Base-by-base conservation (phyloP, 1,140 invertebrate species). In the Calephelis nemesis region DNA sequence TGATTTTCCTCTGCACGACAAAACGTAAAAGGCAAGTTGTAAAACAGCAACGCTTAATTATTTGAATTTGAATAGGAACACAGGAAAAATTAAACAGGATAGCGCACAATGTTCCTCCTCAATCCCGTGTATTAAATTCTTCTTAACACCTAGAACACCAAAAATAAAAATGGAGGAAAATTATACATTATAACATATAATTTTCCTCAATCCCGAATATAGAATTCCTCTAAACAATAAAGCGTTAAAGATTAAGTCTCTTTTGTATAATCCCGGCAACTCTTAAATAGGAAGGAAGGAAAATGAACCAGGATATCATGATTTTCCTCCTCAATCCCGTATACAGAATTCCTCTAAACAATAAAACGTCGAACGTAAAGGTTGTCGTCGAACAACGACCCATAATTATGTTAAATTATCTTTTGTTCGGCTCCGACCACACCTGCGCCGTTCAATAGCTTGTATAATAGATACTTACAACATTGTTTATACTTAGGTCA, bases 391-490 rank as follows among this genome's bases (percentile, higher is more conserved):
- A 52, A 52, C 50, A 19, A 52, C 50, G 50, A 52, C 50, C 50
- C 50, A 52, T 52, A 52, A 52, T 52, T 52, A 52, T 52, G 50
- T 10, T 52, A n/a, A 52, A 52, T 19, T 5, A 52, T 52, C 50
- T 52, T 52, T 52, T 52, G 50, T 52, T 52, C 7, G 50, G 15
- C 15, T 50, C 12, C 5, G 12, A 50, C 13, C 7, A 50, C 13
- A 7, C 50, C 7, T 52, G 13, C 7, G 7, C 13, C 8, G 13
- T 19, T 45, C 42, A 45, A 45, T 45, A 45, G 42, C 42, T 45
- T 45, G 42, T 45, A 45, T 45, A 45, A 45, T 45, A 45, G 7
- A 9, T 45, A 45, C 6, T 45, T 45, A 45, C 42, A 45, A 45
- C 42, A 45, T 45, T 45, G 42, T 45, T 45, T 45, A 45, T 45